phyloP scores from a whole-genome alignment of 2,888 invertebrate species.

The Caenorhabditis sp. region DNA sequence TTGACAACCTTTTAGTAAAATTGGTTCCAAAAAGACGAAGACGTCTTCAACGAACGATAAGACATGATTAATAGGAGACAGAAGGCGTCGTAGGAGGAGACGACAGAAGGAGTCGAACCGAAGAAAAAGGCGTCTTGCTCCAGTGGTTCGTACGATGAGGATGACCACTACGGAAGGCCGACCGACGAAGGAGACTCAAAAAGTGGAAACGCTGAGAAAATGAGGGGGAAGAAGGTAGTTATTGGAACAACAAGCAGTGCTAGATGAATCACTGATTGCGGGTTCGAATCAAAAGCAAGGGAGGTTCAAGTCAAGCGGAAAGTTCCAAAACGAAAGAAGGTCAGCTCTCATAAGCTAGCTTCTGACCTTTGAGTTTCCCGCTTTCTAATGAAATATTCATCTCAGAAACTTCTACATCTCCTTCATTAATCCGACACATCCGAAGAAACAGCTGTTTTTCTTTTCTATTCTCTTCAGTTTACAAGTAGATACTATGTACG shows the following conservation, averaged over 20 bases:
- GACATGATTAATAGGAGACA: constrained; percentile 47
- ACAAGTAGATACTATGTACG: neutral
- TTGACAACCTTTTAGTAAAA: constrained; percentile 56
- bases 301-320: neutral
- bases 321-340: neutral
- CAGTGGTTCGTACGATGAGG: constrained; percentile 34
- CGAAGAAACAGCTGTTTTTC: too few relatives aligned
- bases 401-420: constrained; percentile 7
- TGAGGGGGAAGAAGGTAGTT: constrained; percentile 5
- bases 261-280: constrained; percentile 4
- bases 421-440: constrained; percentile 16
- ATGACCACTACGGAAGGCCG: constrained; percentile 31
- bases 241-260: neutral
- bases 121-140: constrained; percentile 41
- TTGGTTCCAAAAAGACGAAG: constrained; percentile 43
- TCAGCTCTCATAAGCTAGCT: too few relatives aligned
- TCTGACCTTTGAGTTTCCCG: neutral
- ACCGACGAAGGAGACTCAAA: neutral
- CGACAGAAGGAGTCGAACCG: constrained; percentile 10
- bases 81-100: constrained; percentile 11
- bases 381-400: constrained; percentile 29
- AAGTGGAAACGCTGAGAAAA: neutral
- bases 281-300: constrained; percentile 8
- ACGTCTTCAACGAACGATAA: constrained; percentile 28
- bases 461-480: too few relatives aligned